Percentiles rank a stretch among this genome's conserved stretches.
These are phyloP conservation scores for Orbicella faveolata DNA, from an alignment of 64 coral and sea anemone species.

Conservation along the genomic window DNA sequence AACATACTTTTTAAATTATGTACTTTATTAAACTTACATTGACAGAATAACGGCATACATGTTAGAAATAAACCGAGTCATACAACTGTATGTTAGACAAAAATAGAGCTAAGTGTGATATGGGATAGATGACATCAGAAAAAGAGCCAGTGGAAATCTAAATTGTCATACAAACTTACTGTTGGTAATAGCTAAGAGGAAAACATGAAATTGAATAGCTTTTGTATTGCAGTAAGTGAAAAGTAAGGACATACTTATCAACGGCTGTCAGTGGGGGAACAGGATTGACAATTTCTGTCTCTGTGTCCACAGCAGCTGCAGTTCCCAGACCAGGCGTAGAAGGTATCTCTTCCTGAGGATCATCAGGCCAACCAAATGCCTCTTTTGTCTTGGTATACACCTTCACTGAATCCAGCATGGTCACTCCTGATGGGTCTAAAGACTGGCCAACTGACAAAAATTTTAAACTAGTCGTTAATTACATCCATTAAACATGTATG, in stretches of 20 bases:
- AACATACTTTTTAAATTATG: too few species aligned
- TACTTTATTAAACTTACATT: too few species aligned
- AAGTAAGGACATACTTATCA: conserved; percentile 69
- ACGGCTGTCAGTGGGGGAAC: conserved; percentile 62
- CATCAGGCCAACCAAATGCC: conserved; percentile 98
- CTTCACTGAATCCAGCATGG: conserved; percentile 99
- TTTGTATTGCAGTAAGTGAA: background rate
- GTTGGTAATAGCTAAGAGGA: too few species aligned
- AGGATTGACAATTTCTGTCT: conserved; percentile 56
- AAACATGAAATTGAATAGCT: too few species aligned
- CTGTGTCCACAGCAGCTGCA: conserved; percentile 56
- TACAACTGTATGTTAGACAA: background rate
- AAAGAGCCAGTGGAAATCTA: too few species aligned
- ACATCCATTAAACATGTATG: background rate
- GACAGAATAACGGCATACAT: background rate
- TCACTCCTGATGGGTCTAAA: conserved; percentile 86
- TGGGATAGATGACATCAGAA: too few species aligned
- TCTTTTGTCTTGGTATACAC: conserved; percentile 98
- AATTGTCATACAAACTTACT: too few species aligned
- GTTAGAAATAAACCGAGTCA: background rate
- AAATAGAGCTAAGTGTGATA: background rate
- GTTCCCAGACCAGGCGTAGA: conserved; percentile 59
- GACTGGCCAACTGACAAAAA: conserved; percentile 85
- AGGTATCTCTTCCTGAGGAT: conserved; percentile 80
- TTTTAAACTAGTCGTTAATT: background rate